These are phyloP conservation scores for Helleia helle DNA, from an alignment of 2,888 invertebrate species.

Conservation along the genomic window DNA sequence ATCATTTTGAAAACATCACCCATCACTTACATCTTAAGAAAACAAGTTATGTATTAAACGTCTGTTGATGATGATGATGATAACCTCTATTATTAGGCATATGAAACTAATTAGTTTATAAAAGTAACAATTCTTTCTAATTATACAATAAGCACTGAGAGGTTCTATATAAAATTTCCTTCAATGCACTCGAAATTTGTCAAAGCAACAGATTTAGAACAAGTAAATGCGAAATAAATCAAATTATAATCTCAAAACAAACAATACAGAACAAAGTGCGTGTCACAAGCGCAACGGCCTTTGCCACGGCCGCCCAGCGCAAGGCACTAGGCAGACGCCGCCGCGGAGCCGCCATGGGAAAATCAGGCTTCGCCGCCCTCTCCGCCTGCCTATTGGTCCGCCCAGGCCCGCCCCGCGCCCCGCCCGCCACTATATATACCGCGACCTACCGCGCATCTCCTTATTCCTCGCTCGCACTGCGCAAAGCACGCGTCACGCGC, in stretches of 20 bases:
- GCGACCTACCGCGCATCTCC: conserved; percentile 56
- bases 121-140: no score
- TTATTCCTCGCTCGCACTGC: conserved; percentile 62
- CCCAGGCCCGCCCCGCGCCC: conserved; percentile 64
- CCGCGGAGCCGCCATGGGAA: conserved; percentile 66
- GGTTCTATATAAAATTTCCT: no score
- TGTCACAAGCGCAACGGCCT: conserved; percentile 70
- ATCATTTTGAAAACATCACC: no score
- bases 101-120: no score
- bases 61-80: no score
- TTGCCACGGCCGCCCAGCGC: conserved; percentile 53
- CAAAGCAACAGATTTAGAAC: background rate
- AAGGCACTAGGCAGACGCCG: conserved; percentile 37
- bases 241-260: conserved; percentile 27
- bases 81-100: no score
- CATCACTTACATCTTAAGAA: no score
- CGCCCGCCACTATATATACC: conserved; percentile 61
- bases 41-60: no score
- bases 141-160: no score
- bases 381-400: conserved; percentile 65
- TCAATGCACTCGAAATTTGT: background rate
- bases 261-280: conserved; percentile 57
- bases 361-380: conserved; percentile 70
- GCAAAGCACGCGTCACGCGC: conserved; percentile 43
- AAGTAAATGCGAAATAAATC: conserved; percentile 15